Conservation (phyloP, 2,113 vertebrate species). For the Pollimyrus isidori region DNA sequence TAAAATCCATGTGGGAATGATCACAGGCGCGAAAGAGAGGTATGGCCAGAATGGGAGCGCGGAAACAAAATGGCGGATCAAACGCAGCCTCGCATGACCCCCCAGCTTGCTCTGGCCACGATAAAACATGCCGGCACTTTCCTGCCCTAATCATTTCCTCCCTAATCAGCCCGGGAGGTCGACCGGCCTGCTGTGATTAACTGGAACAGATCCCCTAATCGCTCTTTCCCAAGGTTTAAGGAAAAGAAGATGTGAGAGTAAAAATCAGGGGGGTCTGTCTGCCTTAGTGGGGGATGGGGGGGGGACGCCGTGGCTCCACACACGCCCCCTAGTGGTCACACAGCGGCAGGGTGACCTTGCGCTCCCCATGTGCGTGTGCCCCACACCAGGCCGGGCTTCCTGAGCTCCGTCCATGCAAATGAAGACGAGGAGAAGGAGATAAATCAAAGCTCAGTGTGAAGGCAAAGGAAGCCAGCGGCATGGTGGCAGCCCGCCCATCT, state of each 20-base stretch:
- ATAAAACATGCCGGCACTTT: conserved; percentile 82
- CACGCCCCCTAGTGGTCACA: neutral
- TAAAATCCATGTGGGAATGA: conserved; percentile 69
- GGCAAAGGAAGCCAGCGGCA: neutral
- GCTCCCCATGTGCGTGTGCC: neutral
- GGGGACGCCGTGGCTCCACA: neutral
- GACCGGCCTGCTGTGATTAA: conserved; percentile 67
- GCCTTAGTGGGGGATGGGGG: neutral
- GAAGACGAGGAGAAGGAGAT: neutral
- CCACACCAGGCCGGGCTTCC: neutral
- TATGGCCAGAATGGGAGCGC: conserved; percentile 67
- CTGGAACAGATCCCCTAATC: conserved; percentile 71
- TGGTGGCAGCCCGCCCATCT: neutral
- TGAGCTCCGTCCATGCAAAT: neutral
- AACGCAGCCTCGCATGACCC: conserved; percentile 73
- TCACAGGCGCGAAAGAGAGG: conserved; percentile 53
- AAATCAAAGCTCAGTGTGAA: neutral
- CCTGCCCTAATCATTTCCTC: conserved; percentile 82
- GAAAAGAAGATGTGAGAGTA: conserved; percentile 40
- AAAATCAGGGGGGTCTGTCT: neutral
- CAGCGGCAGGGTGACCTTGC: neutral
- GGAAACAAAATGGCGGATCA: conserved; percentile 72
- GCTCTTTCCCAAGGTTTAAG: conserved; percentile 62
- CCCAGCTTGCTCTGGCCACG: conserved; percentile 62
- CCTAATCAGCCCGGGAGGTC: conserved; percentile 79